These are phyloP conservation scores for Trichogramma dendrolimi DNA, from an alignment of 2,888 invertebrate species.

Conservation along the genomic window DNA sequence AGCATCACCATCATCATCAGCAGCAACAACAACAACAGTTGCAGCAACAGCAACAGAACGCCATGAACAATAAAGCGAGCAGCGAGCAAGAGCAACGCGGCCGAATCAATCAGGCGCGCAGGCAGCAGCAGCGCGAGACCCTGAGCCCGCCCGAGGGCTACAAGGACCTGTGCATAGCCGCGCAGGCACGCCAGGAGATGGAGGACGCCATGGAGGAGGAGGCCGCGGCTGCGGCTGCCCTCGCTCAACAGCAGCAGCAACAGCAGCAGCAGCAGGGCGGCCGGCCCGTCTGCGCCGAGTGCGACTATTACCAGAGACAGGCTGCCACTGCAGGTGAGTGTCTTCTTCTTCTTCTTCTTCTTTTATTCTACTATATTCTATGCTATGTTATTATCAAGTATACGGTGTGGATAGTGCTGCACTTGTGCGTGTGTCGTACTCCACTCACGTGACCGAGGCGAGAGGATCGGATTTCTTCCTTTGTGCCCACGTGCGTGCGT, in stretches of 20 bases:
- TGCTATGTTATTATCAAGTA: too few relatives aligned
- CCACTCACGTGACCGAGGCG: too few relatives aligned
- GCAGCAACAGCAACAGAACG: constrained; percentile 23
- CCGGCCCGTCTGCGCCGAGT: constrained; percentile 58
- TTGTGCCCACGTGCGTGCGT: not conserved
- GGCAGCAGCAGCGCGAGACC: constrained; percentile 62
- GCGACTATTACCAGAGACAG: constrained; percentile 55
- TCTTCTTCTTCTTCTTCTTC: not conserved
- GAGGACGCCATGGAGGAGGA: constrained; percentile 54
- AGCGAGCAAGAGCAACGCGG: not conserved
- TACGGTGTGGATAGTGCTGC: too few relatives aligned
- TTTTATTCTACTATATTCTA: too few relatives aligned
- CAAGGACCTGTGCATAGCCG: constrained; percentile 69
- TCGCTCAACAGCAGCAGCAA: not conserved
- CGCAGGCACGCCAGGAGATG: constrained; percentile 47
- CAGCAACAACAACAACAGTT: too few relatives aligned
- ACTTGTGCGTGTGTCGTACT: too few relatives aligned
- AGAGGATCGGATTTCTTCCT: not conserved
- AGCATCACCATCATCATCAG: not conserved
- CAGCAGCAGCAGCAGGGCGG: constrained; percentile 22
- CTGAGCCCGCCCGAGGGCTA: constrained; percentile 88
- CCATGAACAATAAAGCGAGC: constrained; percentile 14
- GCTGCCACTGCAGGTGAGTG: constrained; percentile 54
- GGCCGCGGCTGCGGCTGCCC: constrained; percentile 24
- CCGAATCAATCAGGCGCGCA: constrained; percentile 12